phyloP scores from a whole-genome alignment of 2,797 vertebrate genomes.

The Periparus ater region DNA sequence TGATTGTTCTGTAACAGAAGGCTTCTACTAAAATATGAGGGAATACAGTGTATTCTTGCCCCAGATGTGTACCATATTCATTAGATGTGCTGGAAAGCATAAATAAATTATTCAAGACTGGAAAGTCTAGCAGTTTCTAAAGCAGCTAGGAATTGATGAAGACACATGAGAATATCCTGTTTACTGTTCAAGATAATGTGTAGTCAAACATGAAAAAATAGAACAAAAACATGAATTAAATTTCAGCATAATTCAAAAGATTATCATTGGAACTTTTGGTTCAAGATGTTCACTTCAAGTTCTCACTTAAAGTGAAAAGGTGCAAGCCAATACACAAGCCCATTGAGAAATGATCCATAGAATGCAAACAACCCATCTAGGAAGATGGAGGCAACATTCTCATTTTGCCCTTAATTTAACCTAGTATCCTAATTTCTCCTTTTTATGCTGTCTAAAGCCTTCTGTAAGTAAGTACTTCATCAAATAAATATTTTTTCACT shows the following conservation, averaged over 20 bases:
- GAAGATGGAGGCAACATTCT: not conserved
- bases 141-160: not conserved
- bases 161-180: not conserved
- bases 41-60: not conserved
- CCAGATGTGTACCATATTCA: not conserved
- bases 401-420: not conserved
- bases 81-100: not conserved
- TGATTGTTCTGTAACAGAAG: not conserved
- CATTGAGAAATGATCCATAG: not conserved
- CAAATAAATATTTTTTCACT: not conserved
- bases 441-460: not conserved
- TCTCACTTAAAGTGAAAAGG: not conserved
- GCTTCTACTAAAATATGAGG: not conserved
- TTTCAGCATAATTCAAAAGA: not conserved
- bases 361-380: rapidly evolving
- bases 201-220: not conserved
- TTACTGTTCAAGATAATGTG: not conserved
- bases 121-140: not conserved
- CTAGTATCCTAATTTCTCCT: not conserved
- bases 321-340: not conserved
- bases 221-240: not conserved
- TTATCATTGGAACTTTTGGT: not conserved
- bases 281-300: not conserved
- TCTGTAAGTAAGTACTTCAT: not conserved
- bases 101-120: not conserved